These are phyloP conservation scores for Lasioglossum albipes DNA, from an alignment of 1,140 invertebrate species.

Conservation along the genomic window DNA sequence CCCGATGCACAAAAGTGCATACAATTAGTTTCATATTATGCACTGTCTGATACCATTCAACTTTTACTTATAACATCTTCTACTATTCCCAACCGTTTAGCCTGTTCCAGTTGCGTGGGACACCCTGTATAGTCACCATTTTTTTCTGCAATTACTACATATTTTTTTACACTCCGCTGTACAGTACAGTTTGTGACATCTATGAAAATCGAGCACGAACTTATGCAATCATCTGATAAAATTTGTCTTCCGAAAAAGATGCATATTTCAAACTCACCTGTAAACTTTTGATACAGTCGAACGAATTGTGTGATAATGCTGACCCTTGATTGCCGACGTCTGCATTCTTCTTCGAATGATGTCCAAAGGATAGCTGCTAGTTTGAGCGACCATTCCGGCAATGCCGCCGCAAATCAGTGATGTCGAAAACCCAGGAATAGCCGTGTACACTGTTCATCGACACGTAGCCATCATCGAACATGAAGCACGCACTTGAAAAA, in stretches of 20 bases:
- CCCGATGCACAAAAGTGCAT: too few species aligned
- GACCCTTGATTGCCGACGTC: conserved; percentile 84
- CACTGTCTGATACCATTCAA: too few species aligned
- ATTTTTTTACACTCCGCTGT: too few species aligned
- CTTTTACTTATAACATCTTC: too few species aligned
- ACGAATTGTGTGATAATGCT: conserved; percentile 84
- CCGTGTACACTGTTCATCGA: conserved; percentile 75
- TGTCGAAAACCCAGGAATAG: conserved; percentile 77
- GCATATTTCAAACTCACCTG: conserved; percentile 75
- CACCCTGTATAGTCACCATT: too few species aligned
- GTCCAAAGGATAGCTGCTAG: conserved; percentile 96
- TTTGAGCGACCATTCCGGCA: conserved; percentile 96
- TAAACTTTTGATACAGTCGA: conserved; percentile 84
- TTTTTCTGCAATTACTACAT: too few species aligned
- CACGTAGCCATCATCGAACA: conserved; percentile 74
- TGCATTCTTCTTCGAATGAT: conserved; percentile 94
- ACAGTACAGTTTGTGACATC: too few species aligned
- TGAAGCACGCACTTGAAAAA: conserved; percentile 73
- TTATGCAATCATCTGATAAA: too few species aligned
- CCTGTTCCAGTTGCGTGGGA: too few species aligned
- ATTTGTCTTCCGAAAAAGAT: background rate
- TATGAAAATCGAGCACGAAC: too few species aligned
- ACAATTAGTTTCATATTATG: too few species aligned
- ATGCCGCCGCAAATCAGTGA: conserved; percentile 92
- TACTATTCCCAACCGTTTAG: too few species aligned